Conservation (phyloP, 2,113 vertebrate genomes). For the Tupaia chinensis region DNA sequence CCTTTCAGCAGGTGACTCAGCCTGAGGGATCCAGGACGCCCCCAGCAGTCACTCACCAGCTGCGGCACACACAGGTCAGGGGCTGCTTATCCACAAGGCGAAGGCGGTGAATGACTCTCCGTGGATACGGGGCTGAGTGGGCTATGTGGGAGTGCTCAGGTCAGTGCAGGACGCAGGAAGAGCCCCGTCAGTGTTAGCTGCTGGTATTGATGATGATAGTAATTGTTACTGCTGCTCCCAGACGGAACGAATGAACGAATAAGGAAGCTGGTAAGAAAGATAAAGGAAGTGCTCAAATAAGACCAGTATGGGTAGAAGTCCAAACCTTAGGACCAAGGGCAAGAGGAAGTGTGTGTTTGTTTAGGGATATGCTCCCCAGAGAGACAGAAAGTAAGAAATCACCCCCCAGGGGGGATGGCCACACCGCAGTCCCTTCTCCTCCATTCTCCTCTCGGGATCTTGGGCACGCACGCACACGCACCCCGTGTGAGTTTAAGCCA, state of each 20-base stretch:
- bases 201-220: not conserved
- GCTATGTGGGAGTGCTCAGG: not conserved
- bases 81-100: no score
- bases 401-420: no score
- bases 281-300: not conserved
- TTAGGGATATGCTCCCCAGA: no score
- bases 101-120: no score
- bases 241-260: not conserved
- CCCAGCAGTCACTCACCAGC: no score
- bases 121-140: no score
- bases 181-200: not conserved
- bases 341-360: not conserved
- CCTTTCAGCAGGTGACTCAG: slow-evolving; percentile 14
- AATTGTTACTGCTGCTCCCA: not conserved
- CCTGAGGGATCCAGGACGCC: not conserved
- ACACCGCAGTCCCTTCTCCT: no score
- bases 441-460: no score
- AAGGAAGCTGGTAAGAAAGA: not conserved
- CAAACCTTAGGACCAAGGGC: not conserved
- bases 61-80: no score
- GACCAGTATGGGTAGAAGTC: not conserved
- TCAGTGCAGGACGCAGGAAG: not conserved
- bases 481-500: no score
- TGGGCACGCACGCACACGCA: no score
- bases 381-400: no score